Percentiles rank a stretch among this genome's conserved stretches.
phyloP scores from a whole-genome alignment of 2,797 vertebrate species.

The Sternarchorhynchus goeldii region DNA sequence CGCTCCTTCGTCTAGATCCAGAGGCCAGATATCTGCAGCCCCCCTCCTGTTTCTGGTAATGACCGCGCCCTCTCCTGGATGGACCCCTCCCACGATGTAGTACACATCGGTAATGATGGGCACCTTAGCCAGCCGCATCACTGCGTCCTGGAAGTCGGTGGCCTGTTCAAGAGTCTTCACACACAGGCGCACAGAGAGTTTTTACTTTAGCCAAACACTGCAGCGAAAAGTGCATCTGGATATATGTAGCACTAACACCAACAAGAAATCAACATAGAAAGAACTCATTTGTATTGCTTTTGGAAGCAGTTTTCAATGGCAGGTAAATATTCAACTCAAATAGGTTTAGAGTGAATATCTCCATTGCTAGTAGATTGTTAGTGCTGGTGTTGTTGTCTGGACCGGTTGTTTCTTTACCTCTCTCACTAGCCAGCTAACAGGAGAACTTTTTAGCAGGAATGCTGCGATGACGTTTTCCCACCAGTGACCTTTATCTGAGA shows the following conservation, averaged over 20 bases:
- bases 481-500: constrained; percentile 79
- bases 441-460: constrained; percentile 75
- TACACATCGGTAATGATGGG: constrained; percentile 91
- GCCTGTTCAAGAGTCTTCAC: constrained; percentile 83
- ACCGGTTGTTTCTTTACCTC: constrained; percentile 75
- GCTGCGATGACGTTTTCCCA: constrained; percentile 87
- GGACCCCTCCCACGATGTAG: constrained; percentile 85
- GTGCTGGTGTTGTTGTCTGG: neutral
- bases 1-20: constrained; percentile 81
- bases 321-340: no score
- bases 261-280: no score
- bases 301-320: no score
- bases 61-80: constrained; percentile 80
- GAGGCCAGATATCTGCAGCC: constrained; percentile 88
- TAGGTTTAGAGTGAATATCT: no score
- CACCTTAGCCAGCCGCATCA: constrained; percentile 77
- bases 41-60: constrained; percentile 86
- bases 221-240: no score
- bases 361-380: neutral
- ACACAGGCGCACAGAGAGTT: constrained; percentile 3
- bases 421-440: constrained; percentile 89
- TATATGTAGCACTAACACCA: no score
- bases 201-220: neutral
- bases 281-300: no score
- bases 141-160: constrained; percentile 81